Percentiles rank a stretch among this genome's conserved stretches.
phyloP scores from a whole-genome alignment of 2,797 vertebrate species.

The Sebastes itinus region DNA sequence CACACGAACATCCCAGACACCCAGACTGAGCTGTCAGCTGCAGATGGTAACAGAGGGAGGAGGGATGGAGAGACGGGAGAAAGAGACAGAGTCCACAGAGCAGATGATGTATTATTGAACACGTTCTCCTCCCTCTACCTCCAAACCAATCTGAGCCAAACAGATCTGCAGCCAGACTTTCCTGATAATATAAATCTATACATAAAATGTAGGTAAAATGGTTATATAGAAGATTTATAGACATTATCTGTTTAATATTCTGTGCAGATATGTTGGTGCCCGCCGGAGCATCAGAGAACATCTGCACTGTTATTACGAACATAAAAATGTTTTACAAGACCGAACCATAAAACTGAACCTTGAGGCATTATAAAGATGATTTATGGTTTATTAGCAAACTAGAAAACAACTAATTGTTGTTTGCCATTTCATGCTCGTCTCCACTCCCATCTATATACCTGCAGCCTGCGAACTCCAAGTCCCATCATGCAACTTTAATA shows the following conservation, averaged over 20 bases:
- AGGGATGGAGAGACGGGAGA: not conserved
- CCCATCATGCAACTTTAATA: constrained; percentile 47
- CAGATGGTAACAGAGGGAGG: constrained; percentile 38
- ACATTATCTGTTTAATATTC: not conserved
- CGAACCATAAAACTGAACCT: not conserved
- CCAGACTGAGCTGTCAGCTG: constrained; percentile 44
- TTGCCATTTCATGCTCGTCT: not conserved
- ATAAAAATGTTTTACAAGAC: not conserved
- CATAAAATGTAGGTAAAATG: not conserved
- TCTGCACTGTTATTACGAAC: not conserved
- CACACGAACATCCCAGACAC: not conserved
- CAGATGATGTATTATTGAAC: constrained; percentile 45
- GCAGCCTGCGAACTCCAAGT: constrained; percentile 7
- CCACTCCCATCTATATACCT: not conserved
- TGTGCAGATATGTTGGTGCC: not conserved
- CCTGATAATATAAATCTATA: not conserved
- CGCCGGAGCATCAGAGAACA: not conserved
- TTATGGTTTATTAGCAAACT: not conserved
- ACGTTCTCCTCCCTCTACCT: not conserved
- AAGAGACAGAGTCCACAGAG: not conserved
- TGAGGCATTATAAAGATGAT: not conserved
- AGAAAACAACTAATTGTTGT: not conserved
- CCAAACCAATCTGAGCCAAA: not conserved
- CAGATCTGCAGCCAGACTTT: not conserved
- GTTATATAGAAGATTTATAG: not conserved